phyloP scores from a whole-genome alignment of 2,797 vertebrate genomes.

The Pterois miles region DNA sequence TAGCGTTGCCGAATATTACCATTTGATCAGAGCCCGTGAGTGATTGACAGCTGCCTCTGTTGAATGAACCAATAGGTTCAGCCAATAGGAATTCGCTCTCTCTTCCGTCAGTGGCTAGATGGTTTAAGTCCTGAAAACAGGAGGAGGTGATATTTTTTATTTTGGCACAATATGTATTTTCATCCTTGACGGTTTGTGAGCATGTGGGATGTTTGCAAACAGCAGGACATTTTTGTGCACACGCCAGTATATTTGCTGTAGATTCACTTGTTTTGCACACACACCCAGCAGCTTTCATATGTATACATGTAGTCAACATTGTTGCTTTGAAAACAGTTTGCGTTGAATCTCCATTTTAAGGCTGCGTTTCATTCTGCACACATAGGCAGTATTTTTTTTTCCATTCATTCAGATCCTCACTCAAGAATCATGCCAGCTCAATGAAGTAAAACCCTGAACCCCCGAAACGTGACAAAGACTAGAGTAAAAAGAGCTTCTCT shows the following conservation, averaged over 20 bases:
- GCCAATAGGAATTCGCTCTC: too few relatives aligned
- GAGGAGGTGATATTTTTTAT: too few relatives aligned
- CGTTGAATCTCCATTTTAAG: neutral
- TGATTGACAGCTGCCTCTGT: too few relatives aligned
- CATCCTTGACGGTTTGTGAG: neutral
- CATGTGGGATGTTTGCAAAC: neutral
- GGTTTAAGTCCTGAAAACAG: too few relatives aligned
- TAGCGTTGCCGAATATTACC: too few relatives aligned
- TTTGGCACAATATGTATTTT: neutral
- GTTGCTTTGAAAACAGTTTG: slow-evolving; percentile 1
- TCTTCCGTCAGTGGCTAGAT: too few relatives aligned
- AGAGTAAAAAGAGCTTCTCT: slow-evolving; percentile 20
- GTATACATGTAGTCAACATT: neutral
- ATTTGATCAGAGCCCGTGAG: too few relatives aligned
- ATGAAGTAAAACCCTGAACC: slow-evolving; percentile 18
- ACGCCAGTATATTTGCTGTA: neutral
- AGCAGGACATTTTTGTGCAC: neutral
- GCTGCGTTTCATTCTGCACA: neutral
- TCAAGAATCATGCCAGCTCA: slow-evolving; percentile 19
- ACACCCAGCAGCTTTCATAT: slow-evolving; percentile 1
- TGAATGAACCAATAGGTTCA: too few relatives aligned
- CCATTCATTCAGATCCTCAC: neutral
- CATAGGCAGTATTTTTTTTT: neutral
- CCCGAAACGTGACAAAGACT: slow-evolving; percentile 20
- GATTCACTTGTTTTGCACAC: neutral